These are phyloP conservation scores for Hippopotamyrus pictus DNA, from an alignment of 2,797 vertebrate genomes.

Conservation along the genomic window DNA sequence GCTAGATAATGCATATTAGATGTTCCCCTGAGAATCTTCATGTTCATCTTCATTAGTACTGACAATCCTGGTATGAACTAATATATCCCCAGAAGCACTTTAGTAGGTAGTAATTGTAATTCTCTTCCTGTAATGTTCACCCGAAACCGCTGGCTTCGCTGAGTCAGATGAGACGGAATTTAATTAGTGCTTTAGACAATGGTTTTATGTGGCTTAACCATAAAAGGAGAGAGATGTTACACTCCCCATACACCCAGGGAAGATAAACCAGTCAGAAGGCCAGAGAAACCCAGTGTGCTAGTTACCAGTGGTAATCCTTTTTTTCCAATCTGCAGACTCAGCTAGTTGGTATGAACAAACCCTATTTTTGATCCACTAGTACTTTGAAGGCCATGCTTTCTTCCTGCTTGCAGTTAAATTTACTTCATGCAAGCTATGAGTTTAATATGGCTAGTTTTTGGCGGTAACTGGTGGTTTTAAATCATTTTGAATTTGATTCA, in stretches of 20 bases:
- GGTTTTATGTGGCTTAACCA: not conserved
- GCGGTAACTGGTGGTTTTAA: not conserved
- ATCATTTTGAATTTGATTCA: not conserved
- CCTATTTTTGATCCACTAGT: not conserved
- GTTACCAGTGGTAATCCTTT: not conserved
- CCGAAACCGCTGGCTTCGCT: not conserved
- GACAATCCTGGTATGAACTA: not conserved
- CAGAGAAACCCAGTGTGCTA: not conserved
- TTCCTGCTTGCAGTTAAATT: not conserved
- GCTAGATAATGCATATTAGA: not conserved
- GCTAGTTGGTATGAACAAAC: not conserved
- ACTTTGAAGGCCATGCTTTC: not conserved
- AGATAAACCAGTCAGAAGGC: not conserved
- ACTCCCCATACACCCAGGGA: not conserved
- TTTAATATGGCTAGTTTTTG: not conserved
- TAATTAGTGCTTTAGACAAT: not conserved
- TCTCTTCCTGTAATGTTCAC: not conserved
- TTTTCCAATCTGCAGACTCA: not conserved
- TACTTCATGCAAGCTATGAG: not conserved
- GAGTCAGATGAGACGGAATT: not conserved
- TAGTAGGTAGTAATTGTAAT: not conserved
- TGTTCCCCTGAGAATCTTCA: not conserved
- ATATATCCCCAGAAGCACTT: not conserved
- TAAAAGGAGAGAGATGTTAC: not conserved
- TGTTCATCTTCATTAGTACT: not conserved